These are phyloP conservation scores for Lasioglossum zephyrum DNA, from an alignment of 2,888 invertebrate genomes.

Conservation along the genomic window DNA sequence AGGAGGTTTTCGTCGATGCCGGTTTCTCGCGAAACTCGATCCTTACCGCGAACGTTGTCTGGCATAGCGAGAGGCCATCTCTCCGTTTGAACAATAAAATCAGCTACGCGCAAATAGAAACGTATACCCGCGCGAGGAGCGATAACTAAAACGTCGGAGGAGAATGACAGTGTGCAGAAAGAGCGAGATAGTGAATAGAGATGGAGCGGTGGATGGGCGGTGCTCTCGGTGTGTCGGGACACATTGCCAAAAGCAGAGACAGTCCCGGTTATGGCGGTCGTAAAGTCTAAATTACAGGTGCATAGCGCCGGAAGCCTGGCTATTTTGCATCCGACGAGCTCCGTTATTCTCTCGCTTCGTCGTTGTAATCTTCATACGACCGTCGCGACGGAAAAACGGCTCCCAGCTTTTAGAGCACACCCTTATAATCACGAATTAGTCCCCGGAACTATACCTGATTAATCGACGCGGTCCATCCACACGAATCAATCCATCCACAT, in stretches of 20 bases:
- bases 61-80: not conserved
- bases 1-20: not conserved
- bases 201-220: not conserved
- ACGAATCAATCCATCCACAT: not conserved
- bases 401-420: conserved; percentile 10
- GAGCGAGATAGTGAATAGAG: not conserved
- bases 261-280: conserved; percentile 65
- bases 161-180: not conserved
- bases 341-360: conserved; percentile 38
- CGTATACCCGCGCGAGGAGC: conserved; percentile 30
- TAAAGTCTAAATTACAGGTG: conserved; percentile 69
- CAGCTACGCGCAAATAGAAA: conserved; percentile 64
- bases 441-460: conserved; percentile 34
- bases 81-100: conserved; percentile 59
- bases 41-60: conserved; percentile 33
- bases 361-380: conserved; percentile 47
- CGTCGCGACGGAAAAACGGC: conserved; percentile 33
- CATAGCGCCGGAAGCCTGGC: conserved; percentile 39
- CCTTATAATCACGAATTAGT: conserved; percentile 37
- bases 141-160: conserved; percentile 53
- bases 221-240: conserved; percentile 28
- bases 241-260: conserved; percentile 61
- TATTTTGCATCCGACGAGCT: conserved; percentile 55
- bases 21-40: conserved; percentile 37
- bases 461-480: not conserved